Evolutionary conservation across 1,140 invertebrate genomes (phyloP).

Genomic region (Thaumatotibia leucotreta): DNA sequence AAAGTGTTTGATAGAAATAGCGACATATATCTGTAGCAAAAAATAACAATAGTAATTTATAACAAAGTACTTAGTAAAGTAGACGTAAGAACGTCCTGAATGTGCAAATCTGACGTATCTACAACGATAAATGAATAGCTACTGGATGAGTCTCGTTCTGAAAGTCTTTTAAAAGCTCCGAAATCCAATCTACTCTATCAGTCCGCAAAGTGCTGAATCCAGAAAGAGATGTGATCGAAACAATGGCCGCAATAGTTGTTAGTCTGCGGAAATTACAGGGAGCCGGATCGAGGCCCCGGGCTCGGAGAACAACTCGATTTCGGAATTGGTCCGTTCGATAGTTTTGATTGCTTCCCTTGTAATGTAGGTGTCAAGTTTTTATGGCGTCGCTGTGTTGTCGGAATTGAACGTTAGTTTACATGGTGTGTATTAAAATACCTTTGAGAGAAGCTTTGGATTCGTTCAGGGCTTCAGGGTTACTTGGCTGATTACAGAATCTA

Average conservation of each 20-base stretch:
- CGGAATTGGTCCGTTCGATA: constrained; percentile 49
- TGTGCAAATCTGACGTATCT: neutral
- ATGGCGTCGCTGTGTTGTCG: constrained; percentile 24
- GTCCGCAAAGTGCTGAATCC: constrained; percentile 16
- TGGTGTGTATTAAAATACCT: too few species aligned
- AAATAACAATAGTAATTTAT: too few species aligned
- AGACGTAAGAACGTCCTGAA: too few species aligned
- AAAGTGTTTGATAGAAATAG: too few species aligned
- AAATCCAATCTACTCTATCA: constrained; percentile 1
- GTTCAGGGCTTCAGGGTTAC: too few species aligned
- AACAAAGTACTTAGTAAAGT: too few species aligned
- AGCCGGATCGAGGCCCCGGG: constrained; percentile 35
- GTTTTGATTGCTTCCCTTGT: constrained; percentile 53
- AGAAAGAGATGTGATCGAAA: constrained; percentile 22
- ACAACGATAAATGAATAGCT: neutral
- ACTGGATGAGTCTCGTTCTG: neutral
- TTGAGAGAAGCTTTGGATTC: too few species aligned
- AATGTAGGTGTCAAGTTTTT: constrained; percentile 30
- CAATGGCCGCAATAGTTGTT: constrained; percentile 50
- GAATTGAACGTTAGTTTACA: neutral
- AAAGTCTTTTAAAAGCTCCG: neutral
- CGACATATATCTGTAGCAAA: too few species aligned
- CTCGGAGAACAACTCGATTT: constrained; percentile 45
- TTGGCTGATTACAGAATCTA: too few species aligned
- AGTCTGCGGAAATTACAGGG: constrained; percentile 46